Evolutionary conservation across 2,797 vertebrate species (phyloP).

Genomic region (Cuniculus paca): DNA sequence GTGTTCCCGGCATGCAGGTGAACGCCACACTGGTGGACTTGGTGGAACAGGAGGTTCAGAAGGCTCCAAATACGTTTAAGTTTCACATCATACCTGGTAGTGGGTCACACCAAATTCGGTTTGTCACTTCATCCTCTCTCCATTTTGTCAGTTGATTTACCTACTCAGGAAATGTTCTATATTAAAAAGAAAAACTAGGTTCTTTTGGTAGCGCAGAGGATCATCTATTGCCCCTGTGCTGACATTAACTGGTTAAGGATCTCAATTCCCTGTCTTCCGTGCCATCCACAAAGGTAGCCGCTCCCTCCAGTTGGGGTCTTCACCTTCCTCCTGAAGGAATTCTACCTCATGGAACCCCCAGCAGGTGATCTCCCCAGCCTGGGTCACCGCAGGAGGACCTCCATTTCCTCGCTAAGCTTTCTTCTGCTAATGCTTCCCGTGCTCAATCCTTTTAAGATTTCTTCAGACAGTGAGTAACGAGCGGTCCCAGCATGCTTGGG

Average conservation of each 20-base stretch:
- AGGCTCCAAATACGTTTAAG: neutral
- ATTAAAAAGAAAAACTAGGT: neutral
- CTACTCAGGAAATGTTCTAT: neutral
- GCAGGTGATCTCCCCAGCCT: neutral
- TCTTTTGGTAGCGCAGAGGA: neutral
- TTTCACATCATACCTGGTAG: neutral
- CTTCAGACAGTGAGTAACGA: neutral
- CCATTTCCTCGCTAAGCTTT: neutral
- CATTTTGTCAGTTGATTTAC: neutral
- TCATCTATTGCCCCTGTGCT: no score
- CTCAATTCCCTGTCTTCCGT: neutral
- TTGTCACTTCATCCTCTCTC: rapidly evolving
- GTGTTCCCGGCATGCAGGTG: neutral
- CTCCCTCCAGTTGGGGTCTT: rapidly evolving
- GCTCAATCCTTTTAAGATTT: neutral
- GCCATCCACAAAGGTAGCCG: neutral
- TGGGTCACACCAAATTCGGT: neutral
- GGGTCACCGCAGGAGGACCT: neutral
- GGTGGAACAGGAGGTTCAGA: neutral
- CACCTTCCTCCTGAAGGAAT: neutral
- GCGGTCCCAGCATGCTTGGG: neutral
- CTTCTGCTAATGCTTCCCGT: neutral
- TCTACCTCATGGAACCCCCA: neutral
- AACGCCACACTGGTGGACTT: neutral
- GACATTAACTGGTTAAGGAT: rapidly evolving